A percentile compares a stretch with the other conserved stretches of the same genome.
phyloP scores from a whole-genome alignment of 2,797 vertebrate genomes.

The Micromesistius poutassou region DNA sequence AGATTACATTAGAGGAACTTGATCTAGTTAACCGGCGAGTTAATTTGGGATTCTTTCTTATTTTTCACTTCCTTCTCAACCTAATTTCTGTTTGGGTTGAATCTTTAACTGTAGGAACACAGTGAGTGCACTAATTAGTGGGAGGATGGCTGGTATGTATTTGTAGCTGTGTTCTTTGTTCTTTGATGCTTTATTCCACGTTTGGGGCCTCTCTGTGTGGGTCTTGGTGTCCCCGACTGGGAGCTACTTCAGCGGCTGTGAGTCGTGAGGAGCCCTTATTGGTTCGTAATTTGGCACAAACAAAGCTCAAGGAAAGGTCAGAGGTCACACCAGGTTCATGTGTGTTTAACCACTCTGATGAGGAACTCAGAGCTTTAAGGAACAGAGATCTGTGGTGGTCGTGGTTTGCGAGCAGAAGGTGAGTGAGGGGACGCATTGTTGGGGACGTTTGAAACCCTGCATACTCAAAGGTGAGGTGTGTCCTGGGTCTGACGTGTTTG shows the following conservation, averaged over 20 bases:
- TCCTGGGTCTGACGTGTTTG: neutral
- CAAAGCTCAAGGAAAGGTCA: neutral
- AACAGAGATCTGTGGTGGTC: neutral
- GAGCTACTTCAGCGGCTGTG: neutral
- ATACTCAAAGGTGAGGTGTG: neutral
- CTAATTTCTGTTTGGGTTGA: slow-evolving; percentile 23
- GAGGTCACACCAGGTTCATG: neutral
- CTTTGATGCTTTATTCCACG: neutral
- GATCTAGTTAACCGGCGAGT: neutral
- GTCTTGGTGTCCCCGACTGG: neutral
- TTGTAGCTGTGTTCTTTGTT: neutral
- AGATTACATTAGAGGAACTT: neutral
- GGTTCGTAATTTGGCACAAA: neutral
- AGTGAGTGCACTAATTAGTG: neutral
- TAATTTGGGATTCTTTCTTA: neutral
- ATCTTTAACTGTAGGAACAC: slow-evolving; percentile 32
- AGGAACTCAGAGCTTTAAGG: neutral
- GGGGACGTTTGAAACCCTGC: neutral
- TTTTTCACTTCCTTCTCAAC: neutral
- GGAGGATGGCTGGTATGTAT: neutral
- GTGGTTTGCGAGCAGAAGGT: neutral
- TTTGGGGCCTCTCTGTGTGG: neutral
- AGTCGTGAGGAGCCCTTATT: neutral
- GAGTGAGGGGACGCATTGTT: neutral
- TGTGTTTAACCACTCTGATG: neutral